Conservation (phyloP, 37 sponge, comb jelly and placozoan genomes). For the Petrosia ficiformis region DNA sequence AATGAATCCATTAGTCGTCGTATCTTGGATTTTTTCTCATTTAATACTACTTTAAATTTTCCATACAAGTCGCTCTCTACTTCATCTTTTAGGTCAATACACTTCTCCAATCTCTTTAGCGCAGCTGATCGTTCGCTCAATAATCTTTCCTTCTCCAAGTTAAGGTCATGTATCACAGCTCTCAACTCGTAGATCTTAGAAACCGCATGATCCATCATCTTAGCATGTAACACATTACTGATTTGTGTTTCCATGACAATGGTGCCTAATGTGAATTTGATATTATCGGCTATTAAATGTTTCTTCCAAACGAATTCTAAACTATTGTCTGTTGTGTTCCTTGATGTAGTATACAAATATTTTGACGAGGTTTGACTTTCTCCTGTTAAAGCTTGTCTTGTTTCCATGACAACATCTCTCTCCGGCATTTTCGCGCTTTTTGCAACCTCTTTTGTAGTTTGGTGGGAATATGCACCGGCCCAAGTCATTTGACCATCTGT, state of each 20-base stretch:
- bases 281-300: constrained; percentile 37
- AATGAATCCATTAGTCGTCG: constrained; percentile 40
- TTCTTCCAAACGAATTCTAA: constrained; percentile 63
- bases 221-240: background rate
- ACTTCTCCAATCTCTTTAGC: constrained; percentile 28
- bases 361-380: background rate
- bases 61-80: constrained; percentile 56
- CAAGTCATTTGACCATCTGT: constrained; percentile 41
- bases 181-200: constrained; percentile 7
- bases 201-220: constrained; percentile 47
- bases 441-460: constrained; percentile 19
- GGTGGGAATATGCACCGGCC: constrained; percentile 12
- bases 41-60: constrained; percentile 70
- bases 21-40: constrained; percentile 74
- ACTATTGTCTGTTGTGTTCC: background rate
- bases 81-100: constrained; percentile 38
- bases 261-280: constrained; percentile 55
- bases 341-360: constrained; percentile 26
- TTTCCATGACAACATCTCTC: constrained; percentile 10
- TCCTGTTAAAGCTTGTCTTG: constrained; percentile 40
- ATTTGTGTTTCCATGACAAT: constrained; percentile 15
- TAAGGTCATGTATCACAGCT: constrained; percentile 12
- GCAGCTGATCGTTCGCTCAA: constrained; percentile 27
- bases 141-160: constrained; percentile 26
- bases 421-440: constrained; percentile 1